Conservation (phyloP, 1,140 invertebrate genomes). For the Grapholita molesta region DNA sequence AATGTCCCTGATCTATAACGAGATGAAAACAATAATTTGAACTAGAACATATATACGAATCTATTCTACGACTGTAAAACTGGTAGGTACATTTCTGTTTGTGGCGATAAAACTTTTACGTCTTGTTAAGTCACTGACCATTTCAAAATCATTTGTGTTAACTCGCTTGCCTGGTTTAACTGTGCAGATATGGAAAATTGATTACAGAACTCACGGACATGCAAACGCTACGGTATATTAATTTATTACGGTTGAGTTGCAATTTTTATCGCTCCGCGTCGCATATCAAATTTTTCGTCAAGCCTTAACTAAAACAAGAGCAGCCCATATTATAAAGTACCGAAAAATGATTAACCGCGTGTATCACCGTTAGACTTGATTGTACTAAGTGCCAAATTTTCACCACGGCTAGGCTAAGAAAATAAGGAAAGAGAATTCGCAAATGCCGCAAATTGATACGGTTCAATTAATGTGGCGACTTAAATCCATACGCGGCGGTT, state of each 20-base stretch:
- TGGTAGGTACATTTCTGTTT: neutral
- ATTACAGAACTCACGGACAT: constrained; percentile 54
- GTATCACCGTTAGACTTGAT: no score
- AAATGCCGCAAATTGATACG: no score
- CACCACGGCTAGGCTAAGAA: no score
- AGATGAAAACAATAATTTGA: neutral
- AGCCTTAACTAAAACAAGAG: constrained; percentile 25
- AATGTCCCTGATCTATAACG: neutral
- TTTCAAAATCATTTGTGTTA: constrained; percentile 57
- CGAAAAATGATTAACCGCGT: neutral
- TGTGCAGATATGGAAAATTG: constrained; percentile 42
- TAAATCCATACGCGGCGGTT: no score
- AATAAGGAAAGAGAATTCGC: no score
- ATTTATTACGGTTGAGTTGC: constrained; percentile 31
- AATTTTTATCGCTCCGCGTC: constrained; percentile 24
- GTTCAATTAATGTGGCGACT: no score
- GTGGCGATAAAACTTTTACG: constrained; percentile 46
- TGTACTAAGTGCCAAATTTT: no score
- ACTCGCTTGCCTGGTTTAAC: constrained; percentile 30
- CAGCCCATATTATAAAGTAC: neutral
- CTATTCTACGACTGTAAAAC: neutral
- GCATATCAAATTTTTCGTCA: constrained; percentile 23
- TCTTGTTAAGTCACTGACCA: constrained; percentile 56
- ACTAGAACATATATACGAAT: neutral
- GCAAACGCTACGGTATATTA: constrained; percentile 36